Percentiles rank a stretch among this genome's conserved stretches.
phyloP scores from a whole-genome alignment of 2,797 vertebrate genomes.

The Graptemys geographica region DNA sequence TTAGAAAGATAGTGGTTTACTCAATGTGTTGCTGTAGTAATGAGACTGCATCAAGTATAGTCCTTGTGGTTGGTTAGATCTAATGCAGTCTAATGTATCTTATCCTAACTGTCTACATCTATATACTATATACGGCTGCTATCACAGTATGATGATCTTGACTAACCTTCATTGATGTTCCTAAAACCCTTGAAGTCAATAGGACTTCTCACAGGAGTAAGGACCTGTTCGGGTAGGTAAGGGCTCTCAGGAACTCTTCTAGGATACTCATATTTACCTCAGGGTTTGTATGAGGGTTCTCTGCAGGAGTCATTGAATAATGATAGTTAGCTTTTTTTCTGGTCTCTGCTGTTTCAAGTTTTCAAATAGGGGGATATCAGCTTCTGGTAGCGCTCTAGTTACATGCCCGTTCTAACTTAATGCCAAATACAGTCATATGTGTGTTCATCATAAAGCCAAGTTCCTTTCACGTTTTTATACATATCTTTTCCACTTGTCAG shows the following conservation, averaged over 20 bases:
- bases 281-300: neutral
- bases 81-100: neutral
- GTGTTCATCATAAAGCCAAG: neutral
- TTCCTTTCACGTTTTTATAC: neutral
- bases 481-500: neutral
- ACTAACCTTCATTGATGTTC: neutral
- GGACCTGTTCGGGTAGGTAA: neutral
- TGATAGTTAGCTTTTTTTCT: rapidly evolving
- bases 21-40: neutral
- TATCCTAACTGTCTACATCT: neutral
- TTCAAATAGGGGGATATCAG: neutral
- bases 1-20: neutral
- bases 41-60: neutral
- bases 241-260: neutral
- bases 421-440: no score
- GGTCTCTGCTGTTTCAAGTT: neutral
- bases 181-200: neutral
- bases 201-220: neutral
- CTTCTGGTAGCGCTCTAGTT: rapidly evolving
- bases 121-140: neutral
- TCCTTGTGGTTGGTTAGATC: neutral
- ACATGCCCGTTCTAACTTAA: neutral
- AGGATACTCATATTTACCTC: neutral
- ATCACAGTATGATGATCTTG: no score
- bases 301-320: neutral